Percentiles rank a stretch among this genome's conserved stretches.
Conservation (phyloP, 2,113 vertebrate species). For the Promerops cafer region DNA sequence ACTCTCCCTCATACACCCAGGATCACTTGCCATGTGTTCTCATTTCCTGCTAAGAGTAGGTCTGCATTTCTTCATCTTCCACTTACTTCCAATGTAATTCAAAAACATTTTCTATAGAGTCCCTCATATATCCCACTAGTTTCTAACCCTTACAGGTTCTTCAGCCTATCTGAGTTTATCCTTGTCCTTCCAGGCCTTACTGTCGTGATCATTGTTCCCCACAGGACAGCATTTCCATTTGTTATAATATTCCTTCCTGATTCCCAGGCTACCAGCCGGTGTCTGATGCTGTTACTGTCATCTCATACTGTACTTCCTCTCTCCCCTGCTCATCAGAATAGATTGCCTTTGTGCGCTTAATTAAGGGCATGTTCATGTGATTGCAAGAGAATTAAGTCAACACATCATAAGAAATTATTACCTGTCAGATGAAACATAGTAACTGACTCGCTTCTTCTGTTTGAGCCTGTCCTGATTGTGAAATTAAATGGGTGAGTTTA, state of each 20-base stretch:
- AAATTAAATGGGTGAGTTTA: slow-evolving; percentile 4
- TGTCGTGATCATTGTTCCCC: background rate
- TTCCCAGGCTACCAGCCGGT: background rate
- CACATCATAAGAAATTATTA: slow-evolving; percentile 21
- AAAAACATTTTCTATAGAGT: background rate
- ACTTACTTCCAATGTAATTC: background rate
- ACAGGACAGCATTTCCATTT: background rate
- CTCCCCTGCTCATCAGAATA: background rate
- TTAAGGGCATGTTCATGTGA: background rate
- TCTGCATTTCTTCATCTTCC: background rate
- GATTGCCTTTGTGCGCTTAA: slow-evolving; percentile 5
- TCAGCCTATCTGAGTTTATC: background rate
- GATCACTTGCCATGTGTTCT: background rate
- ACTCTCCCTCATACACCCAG: background rate
- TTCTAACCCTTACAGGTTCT: background rate
- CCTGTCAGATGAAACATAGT: slow-evolving; percentile 39
- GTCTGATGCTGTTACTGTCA: background rate
- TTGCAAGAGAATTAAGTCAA: slow-evolving; percentile 37
- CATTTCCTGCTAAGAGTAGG: background rate
- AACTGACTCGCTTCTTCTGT: slow-evolving; percentile 13
- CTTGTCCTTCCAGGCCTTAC: background rate
- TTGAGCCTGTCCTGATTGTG: slow-evolving; percentile 35
- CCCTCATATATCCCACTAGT: background rate
- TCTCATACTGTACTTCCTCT: background rate
- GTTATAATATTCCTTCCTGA: background rate